Evolutionary conservation across 2,113 vertebrate species (phyloP).

Genomic region (Nycticryphes semicollaris): DNA sequence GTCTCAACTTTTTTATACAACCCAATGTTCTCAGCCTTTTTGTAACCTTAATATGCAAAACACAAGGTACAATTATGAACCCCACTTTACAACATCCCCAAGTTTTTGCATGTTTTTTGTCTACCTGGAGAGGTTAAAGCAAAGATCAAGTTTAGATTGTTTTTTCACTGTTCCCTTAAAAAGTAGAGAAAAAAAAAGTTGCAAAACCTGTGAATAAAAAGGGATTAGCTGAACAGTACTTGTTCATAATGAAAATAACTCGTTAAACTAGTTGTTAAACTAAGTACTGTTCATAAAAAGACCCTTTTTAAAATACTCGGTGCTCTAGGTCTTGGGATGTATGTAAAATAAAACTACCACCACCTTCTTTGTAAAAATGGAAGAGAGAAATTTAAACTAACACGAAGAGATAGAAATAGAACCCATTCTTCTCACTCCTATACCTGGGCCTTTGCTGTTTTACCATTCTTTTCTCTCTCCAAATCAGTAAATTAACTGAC

Average conservation of each 20-base stretch:
- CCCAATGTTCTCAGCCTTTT: not conserved
- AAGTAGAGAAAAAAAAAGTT: not conserved
- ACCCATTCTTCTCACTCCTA: not conserved
- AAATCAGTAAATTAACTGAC: not conserved
- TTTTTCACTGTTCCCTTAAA: not conserved
- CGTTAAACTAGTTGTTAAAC: not conserved
- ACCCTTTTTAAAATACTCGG: not conserved
- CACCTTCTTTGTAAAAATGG: not conserved
- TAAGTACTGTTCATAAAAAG: not conserved
- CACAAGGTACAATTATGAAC: not conserved
- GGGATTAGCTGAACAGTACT: not conserved
- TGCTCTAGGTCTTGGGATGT: rapidly evolving
- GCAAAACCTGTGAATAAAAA: not conserved
- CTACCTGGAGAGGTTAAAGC: not conserved
- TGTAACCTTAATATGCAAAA: not conserved
- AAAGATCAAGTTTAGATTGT: not conserved
- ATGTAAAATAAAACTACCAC: not conserved
- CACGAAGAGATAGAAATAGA: not conserved
- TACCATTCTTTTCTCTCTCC: not conserved
- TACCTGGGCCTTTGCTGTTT: not conserved
- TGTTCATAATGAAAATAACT: not conserved
- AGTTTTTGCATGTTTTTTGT: not conserved
- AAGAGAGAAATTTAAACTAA: not conserved
- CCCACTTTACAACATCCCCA: not conserved
- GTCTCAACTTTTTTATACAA: not conserved